Percentiles rank a stretch among this genome's conserved stretches.
Conservation (phyloP, 2,797 vertebrate species). For the Thalassophryne amazonica region DNA sequence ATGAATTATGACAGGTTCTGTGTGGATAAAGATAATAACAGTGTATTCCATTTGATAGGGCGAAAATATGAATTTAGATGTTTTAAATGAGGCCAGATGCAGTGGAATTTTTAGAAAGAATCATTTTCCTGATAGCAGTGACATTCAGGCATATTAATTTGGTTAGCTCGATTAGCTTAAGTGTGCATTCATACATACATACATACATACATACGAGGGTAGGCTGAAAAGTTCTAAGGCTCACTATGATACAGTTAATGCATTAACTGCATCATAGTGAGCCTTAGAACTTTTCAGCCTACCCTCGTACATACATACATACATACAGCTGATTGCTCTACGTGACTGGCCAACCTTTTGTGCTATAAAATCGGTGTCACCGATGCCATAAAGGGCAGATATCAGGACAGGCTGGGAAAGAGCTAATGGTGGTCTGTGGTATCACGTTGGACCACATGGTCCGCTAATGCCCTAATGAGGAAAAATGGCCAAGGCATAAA, state of each 20-base stretch:
- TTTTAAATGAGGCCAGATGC: not conserved
- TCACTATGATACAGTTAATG: too few species aligned
- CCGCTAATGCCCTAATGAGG: conserved; percentile 52
- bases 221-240: too few species aligned
- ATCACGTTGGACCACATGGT: conserved; percentile 58
- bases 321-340: too few species aligned
- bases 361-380: conserved; percentile 30
- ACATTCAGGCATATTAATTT: too few species aligned
- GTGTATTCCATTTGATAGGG: too few species aligned
- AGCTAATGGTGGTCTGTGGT: conserved; percentile 34
- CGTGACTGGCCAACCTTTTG: conserved; percentile 34
- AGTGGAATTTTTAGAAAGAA: not conserved
- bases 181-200: too few species aligned
- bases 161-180: too few species aligned
- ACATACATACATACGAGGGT: too few species aligned
- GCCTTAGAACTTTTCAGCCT: too few species aligned
- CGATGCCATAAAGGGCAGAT: conserved; percentile 28
- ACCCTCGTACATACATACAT: too few species aligned
- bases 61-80: not conserved
- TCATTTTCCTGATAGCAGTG: not conserved
- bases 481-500: conserved; percentile 54
- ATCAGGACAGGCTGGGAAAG: conserved; percentile 50
- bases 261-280: too few species aligned
- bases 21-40: conserved; percentile 7
- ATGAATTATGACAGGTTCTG: conserved; percentile 3